phyloP scores from a whole-genome alignment of 2,113 vertebrate species.

The Sorex fumeus region DNA sequence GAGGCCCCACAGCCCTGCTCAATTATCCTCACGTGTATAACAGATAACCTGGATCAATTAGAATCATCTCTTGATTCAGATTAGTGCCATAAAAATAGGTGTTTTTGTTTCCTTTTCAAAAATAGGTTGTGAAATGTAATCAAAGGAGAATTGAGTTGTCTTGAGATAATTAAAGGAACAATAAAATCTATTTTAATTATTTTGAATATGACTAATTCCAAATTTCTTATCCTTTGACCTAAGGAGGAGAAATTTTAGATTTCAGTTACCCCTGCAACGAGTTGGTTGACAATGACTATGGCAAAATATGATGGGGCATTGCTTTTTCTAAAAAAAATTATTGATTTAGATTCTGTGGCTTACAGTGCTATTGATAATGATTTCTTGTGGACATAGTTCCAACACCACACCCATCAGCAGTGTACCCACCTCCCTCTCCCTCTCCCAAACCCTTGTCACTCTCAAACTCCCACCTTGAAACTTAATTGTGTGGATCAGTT shows the following conservation, averaged over 20 bases:
- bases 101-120: slow-evolving; percentile 42
- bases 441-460: too few species aligned
- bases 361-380: too few species aligned
- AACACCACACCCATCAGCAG: too few species aligned
- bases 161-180: slow-evolving; percentile 7
- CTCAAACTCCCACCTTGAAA: too few species aligned
- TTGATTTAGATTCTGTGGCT: too few species aligned
- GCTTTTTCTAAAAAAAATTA: slow-evolving; percentile 17
- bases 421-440: too few species aligned
- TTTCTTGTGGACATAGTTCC: too few species aligned
- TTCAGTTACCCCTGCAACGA: neutral
- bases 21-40: neutral
- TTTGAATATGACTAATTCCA: slow-evolving; percentile 52
- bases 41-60: neutral
- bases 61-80: neutral
- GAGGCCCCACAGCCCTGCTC: neutral
- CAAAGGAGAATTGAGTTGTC: neutral
- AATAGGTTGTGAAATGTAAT: neutral
- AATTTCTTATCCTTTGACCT: neutral
- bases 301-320: neutral
- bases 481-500: too few species aligned
- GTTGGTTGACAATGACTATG: slow-evolving; percentile 18
- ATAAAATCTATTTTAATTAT: neutral
- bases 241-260: neutral
- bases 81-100: neutral